Percentiles rank a stretch among this genome's conserved stretches.
Evolutionary conservation across 2,797 vertebrate species (phyloP).

Genomic region (Sarcophilus harrisii): DNA sequence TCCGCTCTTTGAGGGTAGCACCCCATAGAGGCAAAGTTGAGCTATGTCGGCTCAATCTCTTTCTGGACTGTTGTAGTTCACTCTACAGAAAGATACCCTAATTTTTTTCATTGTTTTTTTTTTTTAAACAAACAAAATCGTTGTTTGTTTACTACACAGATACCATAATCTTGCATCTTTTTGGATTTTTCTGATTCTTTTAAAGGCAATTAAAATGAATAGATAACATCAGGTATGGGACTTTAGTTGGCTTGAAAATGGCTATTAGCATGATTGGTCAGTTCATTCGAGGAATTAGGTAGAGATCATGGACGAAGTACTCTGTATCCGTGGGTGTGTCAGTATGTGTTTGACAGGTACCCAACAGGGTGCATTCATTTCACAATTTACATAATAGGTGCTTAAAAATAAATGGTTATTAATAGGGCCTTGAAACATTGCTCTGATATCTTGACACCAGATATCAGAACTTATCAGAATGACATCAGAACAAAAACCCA

Average conservation of each 20-base stretch:
- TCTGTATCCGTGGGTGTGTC: not conserved
- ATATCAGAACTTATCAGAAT: too few species aligned
- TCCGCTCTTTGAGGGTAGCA: not conserved
- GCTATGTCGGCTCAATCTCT: not conserved
- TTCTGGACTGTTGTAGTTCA: not conserved
- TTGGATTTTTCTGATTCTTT: conserved; percentile 51
- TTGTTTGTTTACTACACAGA: conserved; percentile 18
- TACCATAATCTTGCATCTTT: conserved; percentile 25
- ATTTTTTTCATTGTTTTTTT: not conserved
- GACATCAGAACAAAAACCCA: not conserved
- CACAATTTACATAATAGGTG: not conserved
- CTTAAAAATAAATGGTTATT: not conserved
- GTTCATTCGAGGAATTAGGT: conserved; percentile 29
- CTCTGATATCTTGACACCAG: not conserved
- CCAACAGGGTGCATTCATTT: not conserved
- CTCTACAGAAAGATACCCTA: not conserved
- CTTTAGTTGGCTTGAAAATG: conserved; percentile 59
- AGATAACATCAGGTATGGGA: conserved; percentile 44
- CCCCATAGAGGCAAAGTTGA: not conserved
- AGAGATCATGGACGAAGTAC: conserved; percentile 4
- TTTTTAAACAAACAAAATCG: not conserved
- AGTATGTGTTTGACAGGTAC: not conserved
- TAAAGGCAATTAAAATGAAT: conserved; percentile 49
- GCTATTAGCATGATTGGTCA: conserved; percentile 9
- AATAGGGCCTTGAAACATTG: not conserved